Evolutionary conservation across 2,797 vertebrate genomes (phyloP), one percentile per base, ranked within the genome.

Genomic region (Pelochelys cantorii): DNA sequence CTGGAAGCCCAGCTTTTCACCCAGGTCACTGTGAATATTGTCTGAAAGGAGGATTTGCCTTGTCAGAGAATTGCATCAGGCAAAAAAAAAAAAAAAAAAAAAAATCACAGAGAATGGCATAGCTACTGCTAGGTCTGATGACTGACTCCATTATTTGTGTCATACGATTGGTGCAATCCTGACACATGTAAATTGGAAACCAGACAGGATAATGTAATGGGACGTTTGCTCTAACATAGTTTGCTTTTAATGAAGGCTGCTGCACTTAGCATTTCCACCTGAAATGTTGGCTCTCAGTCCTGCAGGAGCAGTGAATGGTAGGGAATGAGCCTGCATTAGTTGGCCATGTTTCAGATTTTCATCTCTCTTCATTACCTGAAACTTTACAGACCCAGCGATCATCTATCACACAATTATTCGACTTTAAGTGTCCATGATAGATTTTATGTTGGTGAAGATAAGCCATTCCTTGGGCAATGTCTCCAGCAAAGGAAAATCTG

Each of bases 331-430:
- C 65, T 15, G 4, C 1, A 34, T 17, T 84, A 88, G 7, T 5
- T 57, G 15, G 42, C 60, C 8, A 92, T 10, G 74, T 92, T 18
- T 34, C 6, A 88, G 81, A n/a, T 2, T 25, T 65, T 86, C 25
- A n/a, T 86, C 48, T 60, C 2, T 78, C 78, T 23, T 81, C 4
- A 93, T 92, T 96, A 98, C 98, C 99, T 97, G 98, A 97, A 95
- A 99, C 98, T 96, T 99, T 99, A 97, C 98, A 99, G 94, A 98
- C 98, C 98, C 98, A 99, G 87, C 98, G 97, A 94, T 98, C 98
- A 83, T 99, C 98, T 65, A 98, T 96, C 11, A 99, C 98, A 85
- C 98, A 98, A 97, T 99, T 99, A 5, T 94, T 96, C 11, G 98
- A 99, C 88, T 98, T 99, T 78, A 99, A 95, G 15, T 96, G 97